Conservation (phyloP, 2,888 invertebrate species). For the Chymomyza amoena region DNA sequence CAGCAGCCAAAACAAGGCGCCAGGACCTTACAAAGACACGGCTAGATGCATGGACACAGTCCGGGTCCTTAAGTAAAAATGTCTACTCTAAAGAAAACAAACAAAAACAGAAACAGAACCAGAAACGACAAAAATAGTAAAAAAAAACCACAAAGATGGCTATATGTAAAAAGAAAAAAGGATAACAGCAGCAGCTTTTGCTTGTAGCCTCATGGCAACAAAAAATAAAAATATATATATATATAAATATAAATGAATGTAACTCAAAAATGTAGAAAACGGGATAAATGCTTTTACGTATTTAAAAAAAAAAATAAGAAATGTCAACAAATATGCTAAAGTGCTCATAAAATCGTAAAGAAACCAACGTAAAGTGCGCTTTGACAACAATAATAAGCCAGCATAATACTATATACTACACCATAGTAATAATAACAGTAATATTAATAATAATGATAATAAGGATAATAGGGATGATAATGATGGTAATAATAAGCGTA, state of each 20-base stretch:
- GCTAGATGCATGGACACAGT: too few species aligned
- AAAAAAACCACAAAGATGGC: too few species aligned
- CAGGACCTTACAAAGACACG: slow-evolving; percentile 1
- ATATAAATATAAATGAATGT: background rate
- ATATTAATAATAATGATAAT: background rate
- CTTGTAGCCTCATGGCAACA: background rate
- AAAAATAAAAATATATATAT: background rate
- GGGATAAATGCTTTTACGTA: background rate
- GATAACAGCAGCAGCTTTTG: background rate
- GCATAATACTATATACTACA: background rate
- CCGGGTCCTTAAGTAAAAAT: background rate
- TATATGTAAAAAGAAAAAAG: background rate
- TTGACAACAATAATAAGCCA: background rate
- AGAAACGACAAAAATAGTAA: background rate
- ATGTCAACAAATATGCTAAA: background rate
- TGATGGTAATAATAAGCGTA: background rate
- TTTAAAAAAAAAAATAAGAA: background rate
- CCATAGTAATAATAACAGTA: background rate
- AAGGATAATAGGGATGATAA: background rate
- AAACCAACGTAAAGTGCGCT: too few species aligned
- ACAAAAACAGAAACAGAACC: background rate
- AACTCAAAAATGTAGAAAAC: background rate
- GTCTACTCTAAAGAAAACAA: background rate
- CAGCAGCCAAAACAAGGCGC: background rate
- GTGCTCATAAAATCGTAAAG: too few species aligned